These are phyloP conservation scores for Antennarius striatus DNA, from an alignment of 2,113 vertebrate species.

Conservation along the genomic window DNA sequence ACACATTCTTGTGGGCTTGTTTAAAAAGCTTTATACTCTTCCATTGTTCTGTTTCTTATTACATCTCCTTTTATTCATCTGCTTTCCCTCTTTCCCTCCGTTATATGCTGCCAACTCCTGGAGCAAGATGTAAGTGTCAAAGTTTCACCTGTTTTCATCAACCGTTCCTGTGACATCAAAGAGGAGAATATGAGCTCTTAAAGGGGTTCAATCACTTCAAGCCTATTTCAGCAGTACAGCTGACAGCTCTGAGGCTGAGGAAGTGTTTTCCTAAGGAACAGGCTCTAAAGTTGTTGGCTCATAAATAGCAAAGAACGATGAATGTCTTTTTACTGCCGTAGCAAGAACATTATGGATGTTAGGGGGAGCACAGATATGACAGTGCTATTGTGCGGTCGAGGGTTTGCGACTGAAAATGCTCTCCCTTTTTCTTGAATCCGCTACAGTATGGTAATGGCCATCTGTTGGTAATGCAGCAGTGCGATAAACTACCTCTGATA, in stretches of 20 bases:
- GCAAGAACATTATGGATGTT: constrained; percentile 43
- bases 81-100: neutral
- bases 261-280: constrained; percentile 51
- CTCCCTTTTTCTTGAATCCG: constrained; percentile 38
- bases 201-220: constrained; percentile 40
- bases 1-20: neutral
- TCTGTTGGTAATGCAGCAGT: constrained; percentile 70
- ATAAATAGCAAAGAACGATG: constrained; percentile 40
- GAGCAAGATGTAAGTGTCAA: constrained; percentile 15
- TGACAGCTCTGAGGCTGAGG: constrained; percentile 40
- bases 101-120: constrained; percentile 11
- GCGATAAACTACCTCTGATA: constrained; percentile 73
- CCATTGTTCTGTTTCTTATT: neutral
- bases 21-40: constrained; percentile 1
- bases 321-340: constrained; percentile 50
- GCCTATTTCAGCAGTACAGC: constrained; percentile 23
- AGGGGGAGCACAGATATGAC: constrained; percentile 35
- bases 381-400: constrained; percentile 36
- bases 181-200: constrained; percentile 48
- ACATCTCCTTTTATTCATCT: neutral
- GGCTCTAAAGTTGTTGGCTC: constrained; percentile 30
- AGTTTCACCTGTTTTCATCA: constrained; percentile 14
- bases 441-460: constrained; percentile 69
- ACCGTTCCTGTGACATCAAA: constrained; percentile 53
- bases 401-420: constrained; percentile 32